These are phyloP conservation scores for Emydoidea blandingii DNA, from an alignment of 2,797 vertebrate species.

Conservation along the genomic window DNA sequence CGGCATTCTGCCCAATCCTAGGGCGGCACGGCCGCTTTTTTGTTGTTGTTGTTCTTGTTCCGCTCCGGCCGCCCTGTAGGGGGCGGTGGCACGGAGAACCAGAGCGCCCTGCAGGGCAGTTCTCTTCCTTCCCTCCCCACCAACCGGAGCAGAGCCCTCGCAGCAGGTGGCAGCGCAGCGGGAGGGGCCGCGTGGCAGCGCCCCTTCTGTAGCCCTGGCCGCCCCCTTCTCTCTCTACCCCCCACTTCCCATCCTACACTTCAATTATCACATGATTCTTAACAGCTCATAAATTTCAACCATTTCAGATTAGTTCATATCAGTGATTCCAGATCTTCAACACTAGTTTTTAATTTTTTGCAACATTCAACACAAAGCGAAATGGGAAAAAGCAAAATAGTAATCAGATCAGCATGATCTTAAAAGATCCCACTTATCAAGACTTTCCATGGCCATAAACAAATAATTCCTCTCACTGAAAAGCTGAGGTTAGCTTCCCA, in stretches of 20 bases:
- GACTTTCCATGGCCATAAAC: not conserved
- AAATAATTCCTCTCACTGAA: not conserved
- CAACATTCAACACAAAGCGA: not conserved
- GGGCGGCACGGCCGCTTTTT: too few species aligned
- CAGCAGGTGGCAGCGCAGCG: too few species aligned
- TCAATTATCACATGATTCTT: rapidly evolving
- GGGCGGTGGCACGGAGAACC: too few species aligned
- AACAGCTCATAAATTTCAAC: not conserved
- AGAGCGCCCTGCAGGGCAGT: too few species aligned
- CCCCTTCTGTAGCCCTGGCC: too few species aligned
- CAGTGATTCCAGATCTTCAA: not conserved
- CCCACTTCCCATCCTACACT: not conserved
- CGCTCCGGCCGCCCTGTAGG: too few species aligned
- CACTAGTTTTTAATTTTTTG: not conserved
- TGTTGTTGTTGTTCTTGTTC: too few species aligned
- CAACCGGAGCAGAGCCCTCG: too few species aligned
- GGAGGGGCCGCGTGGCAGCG: too few species aligned
- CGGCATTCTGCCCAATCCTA: too few species aligned
- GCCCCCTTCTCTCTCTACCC: too few species aligned
- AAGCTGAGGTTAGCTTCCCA: not conserved
- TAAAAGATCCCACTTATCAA: not conserved
- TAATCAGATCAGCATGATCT: not conserved
- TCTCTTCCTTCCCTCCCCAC: too few species aligned
- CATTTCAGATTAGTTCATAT: not conserved
- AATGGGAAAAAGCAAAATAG: not conserved